Base-by-base conservation (phyloP, 2,888 invertebrate species). In the Danaus chrysippus region DNA sequence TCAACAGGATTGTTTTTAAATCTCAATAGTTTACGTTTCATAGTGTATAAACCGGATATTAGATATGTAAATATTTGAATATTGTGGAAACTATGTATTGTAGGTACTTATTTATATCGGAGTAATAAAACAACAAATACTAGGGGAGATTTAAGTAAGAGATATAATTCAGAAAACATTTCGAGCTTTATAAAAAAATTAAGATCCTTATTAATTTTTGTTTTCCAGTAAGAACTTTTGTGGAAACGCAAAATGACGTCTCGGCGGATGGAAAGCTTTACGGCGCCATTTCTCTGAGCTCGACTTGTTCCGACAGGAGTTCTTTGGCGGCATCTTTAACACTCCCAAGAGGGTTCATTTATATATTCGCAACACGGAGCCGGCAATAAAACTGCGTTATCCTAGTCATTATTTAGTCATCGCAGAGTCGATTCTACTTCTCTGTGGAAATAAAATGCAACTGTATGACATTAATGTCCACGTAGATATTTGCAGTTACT, bases 381-480 rank as follows among this genome's bases (percentile, higher is more conserved):
- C 81, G 77, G 90, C 85, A 87, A 88, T 90, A 91, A 91, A 91
- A 87, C 86, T 84, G 90, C 86, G 90, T 91, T 90, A 91, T 87
- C 84, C 88, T 77, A 80, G 88, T 90, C 90, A 90, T 91, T 90
- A 90, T 88, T 91, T 89, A 91, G 91, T 90, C 90, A 91, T 90
- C 89, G 83, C 85, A 82, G 75, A 78, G 81, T 81, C 82, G 81
- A 77, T 73, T 74, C 74, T 74, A 71, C 79, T 76, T 74, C 74
- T 71, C 73, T 66, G 71, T 66, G 79, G 76, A 83, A 82, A 86
- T 88, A 87, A 89, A 89, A 87, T 88, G 87, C 88, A 88, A 74
- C 81, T 73, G 76, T 82, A 87, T 82, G 81, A 83, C 82, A 82
- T 69, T 68, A 68, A 69, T 63, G 64, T 64, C 62, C 63, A 61